These are phyloP conservation scores for Cephus runcator DNA, from an alignment of 2,888 invertebrate genomes.

Conservation along the genomic window DNA sequence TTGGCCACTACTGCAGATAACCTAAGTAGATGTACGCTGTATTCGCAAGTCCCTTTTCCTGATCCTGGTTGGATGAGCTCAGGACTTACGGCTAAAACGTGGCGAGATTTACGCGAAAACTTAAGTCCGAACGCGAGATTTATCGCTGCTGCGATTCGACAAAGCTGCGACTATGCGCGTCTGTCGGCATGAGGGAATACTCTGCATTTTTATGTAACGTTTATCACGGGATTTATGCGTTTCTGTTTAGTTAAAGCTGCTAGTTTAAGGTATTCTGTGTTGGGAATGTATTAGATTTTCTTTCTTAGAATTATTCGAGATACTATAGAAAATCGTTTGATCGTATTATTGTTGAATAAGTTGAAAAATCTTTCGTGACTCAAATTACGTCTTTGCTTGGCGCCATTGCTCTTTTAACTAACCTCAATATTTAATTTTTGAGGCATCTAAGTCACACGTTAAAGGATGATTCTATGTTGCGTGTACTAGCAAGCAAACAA, in stretches of 20 bases:
- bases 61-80: constrained; percentile 59
- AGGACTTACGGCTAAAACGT: constrained; percentile 65
- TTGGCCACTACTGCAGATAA: background rate
- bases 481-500: constrained; percentile 58
- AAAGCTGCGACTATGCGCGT: background rate
- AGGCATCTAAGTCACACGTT: constrained; percentile 47
- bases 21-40: constrained; percentile 5
- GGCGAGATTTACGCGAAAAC: constrained; percentile 64
- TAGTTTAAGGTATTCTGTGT: background rate
- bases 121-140: constrained; percentile 62
- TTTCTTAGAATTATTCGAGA: no score
- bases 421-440: constrained; percentile 3
- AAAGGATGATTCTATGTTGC: constrained; percentile 55
- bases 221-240: background rate
- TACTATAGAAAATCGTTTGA: background rate
- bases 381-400: background rate
- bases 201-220: background rate
- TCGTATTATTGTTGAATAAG: background rate
- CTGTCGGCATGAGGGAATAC: constrained; percentile 2
- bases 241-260: background rate
- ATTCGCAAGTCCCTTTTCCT: constrained; percentile 49
- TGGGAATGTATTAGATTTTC: background rate
- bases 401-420: background rate
- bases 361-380: background rate
- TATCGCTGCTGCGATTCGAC: constrained; percentile 48